phyloP scores from a whole-genome alignment of 2,113 vertebrate species.

The Amphilophus citrinellus region DNA sequence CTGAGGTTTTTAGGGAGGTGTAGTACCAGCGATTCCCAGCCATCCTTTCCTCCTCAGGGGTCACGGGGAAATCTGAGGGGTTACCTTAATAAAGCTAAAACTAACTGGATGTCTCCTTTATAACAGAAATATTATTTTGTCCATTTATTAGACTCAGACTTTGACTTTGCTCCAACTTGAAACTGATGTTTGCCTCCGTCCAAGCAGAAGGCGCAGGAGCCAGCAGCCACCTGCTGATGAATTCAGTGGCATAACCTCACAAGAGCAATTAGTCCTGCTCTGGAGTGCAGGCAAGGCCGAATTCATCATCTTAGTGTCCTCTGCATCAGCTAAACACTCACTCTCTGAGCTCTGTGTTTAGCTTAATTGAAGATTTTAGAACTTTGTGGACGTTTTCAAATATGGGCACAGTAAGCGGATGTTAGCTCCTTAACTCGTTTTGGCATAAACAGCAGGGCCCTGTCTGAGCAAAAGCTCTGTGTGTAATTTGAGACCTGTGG shows the following conservation, averaged over 20 bases:
- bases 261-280: background rate
- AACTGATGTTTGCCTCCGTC: background rate
- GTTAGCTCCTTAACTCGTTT: constrained; percentile 48
- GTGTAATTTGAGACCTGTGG: constrained; percentile 34
- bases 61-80: background rate
- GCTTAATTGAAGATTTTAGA: constrained; percentile 39
- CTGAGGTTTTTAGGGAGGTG: background rate
- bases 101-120: background rate
- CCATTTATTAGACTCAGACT: background rate
- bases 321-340: constrained; percentile 22
- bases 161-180: background rate
- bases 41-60: background rate
- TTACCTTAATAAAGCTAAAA: background rate
- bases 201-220: background rate
- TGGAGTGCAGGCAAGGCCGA: background rate
- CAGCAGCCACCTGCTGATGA: constrained; percentile 13
- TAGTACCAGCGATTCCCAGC: background rate
- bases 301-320: constrained; percentile 26
- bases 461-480: constrained; percentile 16
- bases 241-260: background rate
- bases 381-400: constrained; percentile 38
- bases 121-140: background rate
- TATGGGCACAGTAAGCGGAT: constrained; percentile 40
- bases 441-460: constrained; percentile 54
- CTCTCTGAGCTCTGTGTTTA: constrained; percentile 40